Evolutionary conservation across 2,113 vertebrate genomes (phyloP).

Genomic region (Hippoglossus stenolepis): DNA sequence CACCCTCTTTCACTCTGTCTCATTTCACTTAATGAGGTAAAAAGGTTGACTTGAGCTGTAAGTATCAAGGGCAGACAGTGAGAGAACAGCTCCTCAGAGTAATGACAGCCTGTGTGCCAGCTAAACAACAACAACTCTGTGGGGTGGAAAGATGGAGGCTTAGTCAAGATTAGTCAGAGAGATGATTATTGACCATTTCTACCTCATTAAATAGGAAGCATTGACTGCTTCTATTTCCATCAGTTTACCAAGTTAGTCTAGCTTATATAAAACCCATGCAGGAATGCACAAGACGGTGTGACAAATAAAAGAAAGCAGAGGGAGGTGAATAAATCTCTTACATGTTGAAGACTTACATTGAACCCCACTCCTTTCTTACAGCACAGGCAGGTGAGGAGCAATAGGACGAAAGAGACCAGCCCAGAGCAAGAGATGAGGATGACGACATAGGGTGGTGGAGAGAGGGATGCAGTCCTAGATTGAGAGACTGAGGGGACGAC

Average conservation of each 20-base stretch:
- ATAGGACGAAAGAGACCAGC: constrained; percentile 91
- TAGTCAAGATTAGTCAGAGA: constrained; percentile 38
- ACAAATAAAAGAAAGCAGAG: constrained; percentile 39
- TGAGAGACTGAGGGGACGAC: constrained; percentile 76
- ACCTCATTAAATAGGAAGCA: constrained; percentile 44
- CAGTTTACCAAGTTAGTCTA: not conserved
- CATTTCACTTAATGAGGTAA: not conserved
- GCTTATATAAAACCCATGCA: not conserved
- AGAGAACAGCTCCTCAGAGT: constrained; percentile 35
- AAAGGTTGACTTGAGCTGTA: constrained; percentile 5
- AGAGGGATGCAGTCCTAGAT: constrained; percentile 84
- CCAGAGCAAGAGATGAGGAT: constrained; percentile 94
- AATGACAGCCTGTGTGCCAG: constrained; percentile 22
- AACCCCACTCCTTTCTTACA: constrained; percentile 93
- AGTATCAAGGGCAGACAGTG: constrained; percentile 26
- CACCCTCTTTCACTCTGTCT: not conserved
- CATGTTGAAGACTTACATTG: constrained; percentile 87
- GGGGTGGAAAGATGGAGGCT: constrained; percentile 22
- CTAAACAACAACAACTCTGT: constrained; percentile 30
- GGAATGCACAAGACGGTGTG: constrained; percentile 40
- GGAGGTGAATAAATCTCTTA: constrained; percentile 69
- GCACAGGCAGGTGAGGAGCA: constrained; percentile 94
- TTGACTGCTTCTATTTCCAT: constrained; percentile 27
- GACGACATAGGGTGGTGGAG: constrained; percentile 92
- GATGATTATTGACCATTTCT: constrained; percentile 50